These are phyloP conservation scores for Drosophila paranaensis DNA, from an alignment of 2,888 invertebrate genomes.

Conservation along the genomic window DNA sequence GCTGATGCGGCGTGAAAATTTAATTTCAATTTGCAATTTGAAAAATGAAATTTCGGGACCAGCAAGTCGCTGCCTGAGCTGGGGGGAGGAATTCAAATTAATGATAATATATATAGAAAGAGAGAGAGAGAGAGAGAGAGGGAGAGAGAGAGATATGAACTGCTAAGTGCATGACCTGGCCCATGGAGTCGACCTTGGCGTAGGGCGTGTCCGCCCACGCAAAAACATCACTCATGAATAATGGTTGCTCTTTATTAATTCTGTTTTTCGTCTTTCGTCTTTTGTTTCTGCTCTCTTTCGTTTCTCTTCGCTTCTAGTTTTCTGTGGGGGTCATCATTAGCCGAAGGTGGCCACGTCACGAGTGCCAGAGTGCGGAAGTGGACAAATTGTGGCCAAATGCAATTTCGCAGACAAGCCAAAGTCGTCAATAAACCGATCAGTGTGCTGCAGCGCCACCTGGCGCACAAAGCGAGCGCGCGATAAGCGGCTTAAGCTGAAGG, in stretches of 20 bases:
- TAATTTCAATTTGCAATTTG: slow-evolving; percentile 76
- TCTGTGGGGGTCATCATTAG: slow-evolving; percentile 11
- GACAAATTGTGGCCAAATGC: slow-evolving; percentile 58
- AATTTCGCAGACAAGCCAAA: slow-evolving; percentile 52
- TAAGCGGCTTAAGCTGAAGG: slow-evolving; percentile 66
- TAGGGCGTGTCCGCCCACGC: slow-evolving; percentile 38
- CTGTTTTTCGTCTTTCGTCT: not conserved
- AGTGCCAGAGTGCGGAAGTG: slow-evolving; percentile 51
- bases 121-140: too few relatives aligned
- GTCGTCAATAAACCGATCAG: slow-evolving; percentile 49
- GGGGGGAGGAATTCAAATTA: slow-evolving; percentile 54
- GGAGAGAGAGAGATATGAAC: too few relatives aligned
- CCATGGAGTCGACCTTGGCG: slow-evolving; percentile 47
- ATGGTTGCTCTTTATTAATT: slow-evolving; percentile 15
- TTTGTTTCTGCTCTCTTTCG: not conserved
- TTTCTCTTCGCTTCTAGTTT: not conserved
- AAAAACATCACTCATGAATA: slow-evolving; percentile 29
- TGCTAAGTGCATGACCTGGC: slow-evolving; percentile 50
- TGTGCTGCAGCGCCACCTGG: slow-evolving; percentile 24
- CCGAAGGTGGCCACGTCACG: slow-evolving; percentile 29
- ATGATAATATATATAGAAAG: slow-evolving; percentile 28
- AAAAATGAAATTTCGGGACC: slow-evolving; percentile 65
- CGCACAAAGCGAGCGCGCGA: slow-evolving; percentile 38
- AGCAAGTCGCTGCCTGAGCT: not conserved
- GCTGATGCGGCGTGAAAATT: slow-evolving; percentile 55